These are phyloP conservation scores for Autographa gamma DNA, from an alignment of 2,888 invertebrate genomes.

Conservation along the genomic window DNA sequence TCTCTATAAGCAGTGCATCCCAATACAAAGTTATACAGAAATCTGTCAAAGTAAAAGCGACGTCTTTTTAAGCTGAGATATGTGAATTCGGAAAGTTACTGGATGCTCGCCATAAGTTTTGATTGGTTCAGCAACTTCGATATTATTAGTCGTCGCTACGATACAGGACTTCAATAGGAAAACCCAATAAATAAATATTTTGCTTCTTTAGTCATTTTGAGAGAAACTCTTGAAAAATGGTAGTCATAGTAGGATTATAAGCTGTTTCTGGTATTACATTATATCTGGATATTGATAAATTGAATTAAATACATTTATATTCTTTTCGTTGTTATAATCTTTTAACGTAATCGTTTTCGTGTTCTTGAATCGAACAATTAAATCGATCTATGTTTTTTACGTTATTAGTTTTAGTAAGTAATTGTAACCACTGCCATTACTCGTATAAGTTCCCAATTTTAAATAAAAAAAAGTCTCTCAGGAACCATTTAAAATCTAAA, in stretches of 20 bases:
- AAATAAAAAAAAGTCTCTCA: too few species aligned
- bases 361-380: too few species aligned
- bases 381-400: too few species aligned
- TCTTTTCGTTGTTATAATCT: too few species aligned
- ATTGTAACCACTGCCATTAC: too few species aligned
- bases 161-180: slow-evolving; percentile 37
- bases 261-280: too few species aligned
- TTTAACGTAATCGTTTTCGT: too few species aligned
- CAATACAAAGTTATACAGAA: background rate
- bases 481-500: too few species aligned
- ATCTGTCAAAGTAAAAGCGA: background rate
- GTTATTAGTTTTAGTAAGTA: too few species aligned
- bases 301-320: too few species aligned
- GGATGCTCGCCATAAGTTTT: slow-evolving; percentile 46
- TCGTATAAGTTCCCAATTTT: too few species aligned
- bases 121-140: slow-evolving; percentile 52
- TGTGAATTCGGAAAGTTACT: slow-evolving; percentile 33
- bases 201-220: slow-evolving; percentile 12
- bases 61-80: slow-evolving; percentile 5
- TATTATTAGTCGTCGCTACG: slow-evolving; percentile 34
- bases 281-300: too few species aligned
- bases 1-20: slow-evolving; percentile 2
- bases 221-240: slow-evolving; percentile 36
- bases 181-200: slow-evolving; percentile 25
- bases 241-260: slow-evolving; percentile 19